These are phyloP conservation scores for Pelvicachromis taeniatus DNA, from an alignment of 2,113 vertebrate species.

Conservation along the genomic window DNA sequence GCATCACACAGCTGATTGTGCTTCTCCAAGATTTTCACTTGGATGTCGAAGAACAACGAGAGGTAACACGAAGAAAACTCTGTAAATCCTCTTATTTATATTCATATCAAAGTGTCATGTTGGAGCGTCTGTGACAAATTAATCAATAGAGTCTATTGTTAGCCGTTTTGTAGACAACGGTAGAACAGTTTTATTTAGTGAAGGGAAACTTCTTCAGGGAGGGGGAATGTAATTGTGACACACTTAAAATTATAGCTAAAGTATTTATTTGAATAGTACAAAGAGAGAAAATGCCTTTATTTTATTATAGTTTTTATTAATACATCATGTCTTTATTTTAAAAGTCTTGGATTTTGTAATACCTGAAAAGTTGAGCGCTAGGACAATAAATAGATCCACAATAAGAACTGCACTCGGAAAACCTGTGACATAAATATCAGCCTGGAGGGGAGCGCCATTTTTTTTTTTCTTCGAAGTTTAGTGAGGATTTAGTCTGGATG, in stretches of 20 bases:
- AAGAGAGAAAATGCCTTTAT: slow-evolving; percentile 60
- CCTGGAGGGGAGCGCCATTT: background rate
- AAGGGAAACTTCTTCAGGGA: slow-evolving; percentile 25
- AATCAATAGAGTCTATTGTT: slow-evolving; percentile 6
- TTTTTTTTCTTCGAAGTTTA: background rate
- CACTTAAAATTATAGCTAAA: slow-evolving; percentile 44
- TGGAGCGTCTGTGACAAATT: slow-evolving; percentile 34
- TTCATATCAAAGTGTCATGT: slow-evolving; percentile 33
- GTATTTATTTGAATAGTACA: slow-evolving; percentile 54
- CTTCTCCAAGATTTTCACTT: background rate
- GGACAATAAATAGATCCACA: background rate
- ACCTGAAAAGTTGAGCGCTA: background rate
- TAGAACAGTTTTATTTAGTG: slow-evolving; percentile 12
- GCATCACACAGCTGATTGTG: background rate
- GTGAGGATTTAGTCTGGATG: background rate
- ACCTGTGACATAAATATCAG: background rate
- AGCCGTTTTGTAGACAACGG: slow-evolving; percentile 35
- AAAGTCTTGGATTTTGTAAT: slow-evolving; percentile 50
- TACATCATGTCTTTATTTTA: slow-evolving; percentile 50
- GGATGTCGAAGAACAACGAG: background rate
- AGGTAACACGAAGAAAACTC: background rate
- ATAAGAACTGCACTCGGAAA: background rate
- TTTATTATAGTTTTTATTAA: slow-evolving; percentile 62
- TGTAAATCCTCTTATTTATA: slow-evolving; percentile 31
- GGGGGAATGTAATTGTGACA: slow-evolving; percentile 35